Evolutionary conservation across 35 echinoderm and acorn worm species (phyloP).

Genomic region (Ptychodera flava): DNA sequence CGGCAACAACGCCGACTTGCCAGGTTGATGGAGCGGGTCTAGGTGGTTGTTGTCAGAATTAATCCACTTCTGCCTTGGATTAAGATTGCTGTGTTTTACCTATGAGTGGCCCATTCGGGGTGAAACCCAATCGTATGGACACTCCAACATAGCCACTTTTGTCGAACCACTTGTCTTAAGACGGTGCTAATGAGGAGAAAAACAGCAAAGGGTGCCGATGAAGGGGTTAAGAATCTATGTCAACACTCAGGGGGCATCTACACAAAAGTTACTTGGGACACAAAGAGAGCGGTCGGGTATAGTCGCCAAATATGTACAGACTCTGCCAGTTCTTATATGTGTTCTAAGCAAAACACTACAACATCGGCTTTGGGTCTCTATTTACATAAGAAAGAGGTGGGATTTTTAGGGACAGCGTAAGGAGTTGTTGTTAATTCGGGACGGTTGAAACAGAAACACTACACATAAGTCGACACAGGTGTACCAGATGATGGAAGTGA

Average conservation of each 20-base stretch:
- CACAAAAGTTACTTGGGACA: neutral
- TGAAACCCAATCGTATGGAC: neutral
- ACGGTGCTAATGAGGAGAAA: neutral
- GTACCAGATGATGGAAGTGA: neutral
- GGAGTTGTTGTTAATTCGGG: neutral
- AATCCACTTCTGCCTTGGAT: neutral
- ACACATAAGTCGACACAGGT: neutral
- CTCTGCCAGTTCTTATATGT: neutral
- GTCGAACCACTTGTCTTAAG: neutral
- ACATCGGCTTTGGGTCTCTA: neutral
- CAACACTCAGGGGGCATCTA: neutral
- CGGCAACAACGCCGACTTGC: neutral
- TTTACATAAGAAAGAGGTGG: neutral
- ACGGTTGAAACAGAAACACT: neutral
- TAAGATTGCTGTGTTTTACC: neutral
- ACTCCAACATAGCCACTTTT: neutral
- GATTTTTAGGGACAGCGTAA: neutral
- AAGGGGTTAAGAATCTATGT: neutral
- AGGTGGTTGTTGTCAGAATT: neutral
- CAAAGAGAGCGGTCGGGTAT: neutral
- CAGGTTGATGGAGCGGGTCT: neutral
- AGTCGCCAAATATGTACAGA: neutral
- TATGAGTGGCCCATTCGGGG: neutral
- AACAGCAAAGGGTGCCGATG: neutral
- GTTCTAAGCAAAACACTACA: neutral